phyloP scores from a whole-genome alignment of 53 echinoderm and acorn worm genomes.

The Henricia sp. region DNA sequence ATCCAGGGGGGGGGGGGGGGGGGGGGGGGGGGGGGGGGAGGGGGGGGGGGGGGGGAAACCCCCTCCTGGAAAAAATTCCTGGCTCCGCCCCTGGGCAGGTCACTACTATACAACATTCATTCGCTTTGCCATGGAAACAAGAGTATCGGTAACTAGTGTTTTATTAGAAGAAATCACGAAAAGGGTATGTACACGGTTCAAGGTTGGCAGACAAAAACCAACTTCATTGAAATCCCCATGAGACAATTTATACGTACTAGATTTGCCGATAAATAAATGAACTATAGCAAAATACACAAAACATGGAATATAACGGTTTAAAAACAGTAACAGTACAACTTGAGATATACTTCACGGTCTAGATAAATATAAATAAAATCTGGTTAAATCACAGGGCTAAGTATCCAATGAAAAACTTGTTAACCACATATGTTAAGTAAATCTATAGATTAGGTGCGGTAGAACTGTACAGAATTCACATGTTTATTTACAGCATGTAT shows the following conservation, averaged over 20 bases:
- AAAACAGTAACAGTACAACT: neutral
- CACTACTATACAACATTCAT: too few relatives aligned
- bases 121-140: too few relatives aligned
- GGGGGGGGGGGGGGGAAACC: neutral
- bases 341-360: neutral
- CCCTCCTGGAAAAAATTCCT: too few relatives aligned
- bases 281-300: constrained; percentile 37
- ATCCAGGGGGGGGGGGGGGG: neutral
- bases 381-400: neutral
- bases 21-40: neutral
- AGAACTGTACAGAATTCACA: constrained; percentile 8
- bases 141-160: constrained; percentile 7
- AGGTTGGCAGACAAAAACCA: neutral
- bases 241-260: neutral
- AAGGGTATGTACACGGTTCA: neutral
- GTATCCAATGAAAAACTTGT: neutral
- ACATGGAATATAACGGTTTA: neutral
- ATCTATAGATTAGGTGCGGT: neutral
- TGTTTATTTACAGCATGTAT: neutral
- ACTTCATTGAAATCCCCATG: neutral
- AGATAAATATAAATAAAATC: constrained; percentile 56
- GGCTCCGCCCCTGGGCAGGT: too few relatives aligned
- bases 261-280: constrained; percentile 36
- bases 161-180: constrained; percentile 6
- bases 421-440: neutral